These are phyloP conservation scores for Nilaparvata lugens DNA, from an alignment of 1,140 invertebrate species.

Conservation along the genomic window DNA sequence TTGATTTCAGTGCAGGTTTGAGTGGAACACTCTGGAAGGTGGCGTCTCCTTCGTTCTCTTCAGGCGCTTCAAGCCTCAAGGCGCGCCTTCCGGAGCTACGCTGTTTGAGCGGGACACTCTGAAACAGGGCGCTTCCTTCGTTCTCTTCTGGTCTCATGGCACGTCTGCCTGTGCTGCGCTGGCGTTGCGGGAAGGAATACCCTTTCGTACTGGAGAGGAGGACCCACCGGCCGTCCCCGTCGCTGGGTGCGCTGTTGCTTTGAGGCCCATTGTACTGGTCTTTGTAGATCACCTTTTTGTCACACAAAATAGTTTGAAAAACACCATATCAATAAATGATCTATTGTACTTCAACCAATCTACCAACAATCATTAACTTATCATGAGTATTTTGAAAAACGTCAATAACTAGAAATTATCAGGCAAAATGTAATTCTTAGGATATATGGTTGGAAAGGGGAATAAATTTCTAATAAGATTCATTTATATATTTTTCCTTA, in stretches of 20 bases:
- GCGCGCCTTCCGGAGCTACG: background rate
- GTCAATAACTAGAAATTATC: too few relatives aligned
- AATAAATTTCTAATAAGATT: too few relatives aligned
- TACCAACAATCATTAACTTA: too few relatives aligned
- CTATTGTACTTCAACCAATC: too few relatives aligned
- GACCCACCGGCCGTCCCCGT: conserved; percentile 64
- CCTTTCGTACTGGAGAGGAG: conserved; percentile 65
- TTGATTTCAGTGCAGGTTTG: conserved; percentile 14
- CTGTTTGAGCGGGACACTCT: background rate
- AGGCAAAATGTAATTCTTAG: too few relatives aligned
- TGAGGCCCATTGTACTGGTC: conserved; percentile 23
- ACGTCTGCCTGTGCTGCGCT: conserved; percentile 18
- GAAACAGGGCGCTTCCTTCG: background rate
- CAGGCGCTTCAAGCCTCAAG: background rate
- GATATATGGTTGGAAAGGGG: too few relatives aligned
- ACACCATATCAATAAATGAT: too few relatives aligned
- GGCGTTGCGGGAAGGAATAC: conserved; percentile 41
- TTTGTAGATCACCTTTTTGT: conserved; percentile 22
- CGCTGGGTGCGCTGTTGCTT: conserved; percentile 44
- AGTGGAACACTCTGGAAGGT: background rate
- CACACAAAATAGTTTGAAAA: too few relatives aligned
- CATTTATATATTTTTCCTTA: too few relatives aligned
- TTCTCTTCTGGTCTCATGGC: background rate
- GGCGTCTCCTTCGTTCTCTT: background rate
- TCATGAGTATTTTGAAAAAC: too few relatives aligned